Conservation (phyloP, 2,797 vertebrate species). For the Sebastes jordani region DNA sequence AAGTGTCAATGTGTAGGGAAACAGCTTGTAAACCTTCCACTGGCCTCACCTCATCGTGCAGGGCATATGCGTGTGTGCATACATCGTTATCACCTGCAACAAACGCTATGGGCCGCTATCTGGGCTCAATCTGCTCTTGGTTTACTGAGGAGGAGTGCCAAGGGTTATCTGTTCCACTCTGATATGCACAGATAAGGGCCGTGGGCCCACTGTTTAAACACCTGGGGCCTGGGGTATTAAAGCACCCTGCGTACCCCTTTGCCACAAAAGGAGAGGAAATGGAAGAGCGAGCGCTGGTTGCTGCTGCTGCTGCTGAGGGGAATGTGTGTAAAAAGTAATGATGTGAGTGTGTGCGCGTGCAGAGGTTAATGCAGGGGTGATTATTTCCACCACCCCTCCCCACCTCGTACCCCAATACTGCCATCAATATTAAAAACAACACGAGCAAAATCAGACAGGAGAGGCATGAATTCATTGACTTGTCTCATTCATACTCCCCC, state of each 20-base stretch:
- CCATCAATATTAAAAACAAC: conserved; percentile 35
- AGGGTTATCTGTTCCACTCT: conserved; percentile 86
- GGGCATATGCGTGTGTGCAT: conserved; percentile 33
- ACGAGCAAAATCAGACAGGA: background rate
- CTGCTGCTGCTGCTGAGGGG: conserved; percentile 33
- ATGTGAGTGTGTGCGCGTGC: conserved; percentile 39
- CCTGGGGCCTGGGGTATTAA: conserved; percentile 67
- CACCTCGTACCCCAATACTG: conserved; percentile 16
- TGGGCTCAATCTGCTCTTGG: conserved; percentile 78
- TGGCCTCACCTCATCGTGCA: conserved; percentile 39
- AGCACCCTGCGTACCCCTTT: conserved; percentile 52
- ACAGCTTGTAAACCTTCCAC: conserved; percentile 21
- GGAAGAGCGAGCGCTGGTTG: conserved; percentile 57
- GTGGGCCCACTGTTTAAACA: conserved; percentile 78
- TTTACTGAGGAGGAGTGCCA: conserved; percentile 78
- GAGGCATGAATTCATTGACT: conserved; percentile 20
- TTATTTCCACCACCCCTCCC: conserved; percentile 30
- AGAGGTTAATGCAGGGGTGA: conserved; percentile 52
- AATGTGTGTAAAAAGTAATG: conserved; percentile 56
- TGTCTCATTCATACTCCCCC: background rate
- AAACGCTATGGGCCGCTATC: conserved; percentile 76
- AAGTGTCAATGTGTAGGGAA: conserved; percentile 31
- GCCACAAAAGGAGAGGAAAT: conserved; percentile 74
- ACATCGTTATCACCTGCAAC: conserved; percentile 73
- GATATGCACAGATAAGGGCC: conserved; percentile 85